Base-by-base conservation (phyloP, 2,888 invertebrate genomes). In the Seira musarum region DNA sequence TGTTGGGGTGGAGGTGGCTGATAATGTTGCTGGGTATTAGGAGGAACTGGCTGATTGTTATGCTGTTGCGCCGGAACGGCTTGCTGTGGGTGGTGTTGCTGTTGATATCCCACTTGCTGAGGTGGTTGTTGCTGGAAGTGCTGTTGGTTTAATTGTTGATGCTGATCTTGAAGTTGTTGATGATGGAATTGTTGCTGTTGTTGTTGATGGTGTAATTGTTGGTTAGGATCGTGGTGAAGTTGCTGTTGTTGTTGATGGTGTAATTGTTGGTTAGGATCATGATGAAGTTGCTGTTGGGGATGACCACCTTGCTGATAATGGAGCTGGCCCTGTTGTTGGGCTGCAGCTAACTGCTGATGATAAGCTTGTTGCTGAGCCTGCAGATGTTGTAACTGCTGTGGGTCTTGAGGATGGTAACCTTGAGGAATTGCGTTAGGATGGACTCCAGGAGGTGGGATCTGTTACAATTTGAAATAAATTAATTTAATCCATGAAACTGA, bases 71-170 rank as follows among this genome's bases (percentile, higher is more conserved):
- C 46, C 25, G 17, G 57, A 15, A n/a, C 10, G 24, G 67, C 30
- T 13, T 25, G 46, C 6, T 61, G 21, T 2, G 46, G 2, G 22
- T 1, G 6, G n/a, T 17, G 49, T 30, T 61, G 64, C 73, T 88
- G 87, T 84, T 90, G 89, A 74, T 89, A 87, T 69, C 89, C 88
- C 57, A 87, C 87, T 61, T 88, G 88, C 77, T 88, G 88, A 82
- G n/a, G 19, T 8, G 87, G 88, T 61, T 88, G 88, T 73, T 87
- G 87, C 25, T 85, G 87, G 64, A 87, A 87, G 13, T 87, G 87
- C 57, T 87, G 86, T 22, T 88, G 87, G 61, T 87, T 87, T 53
- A 87, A 88, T 63, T 87, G 87, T 17, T 88, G 87, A n/a, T 85
- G 83, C 60, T 85, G 87, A 60, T 87, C 85, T 3, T 86, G 85